Evolutionary conservation across 2,113 vertebrate species (phyloP), one percentile per base, ranked within the genome.

Genomic region (Ctenodactylus gundi): DNA sequence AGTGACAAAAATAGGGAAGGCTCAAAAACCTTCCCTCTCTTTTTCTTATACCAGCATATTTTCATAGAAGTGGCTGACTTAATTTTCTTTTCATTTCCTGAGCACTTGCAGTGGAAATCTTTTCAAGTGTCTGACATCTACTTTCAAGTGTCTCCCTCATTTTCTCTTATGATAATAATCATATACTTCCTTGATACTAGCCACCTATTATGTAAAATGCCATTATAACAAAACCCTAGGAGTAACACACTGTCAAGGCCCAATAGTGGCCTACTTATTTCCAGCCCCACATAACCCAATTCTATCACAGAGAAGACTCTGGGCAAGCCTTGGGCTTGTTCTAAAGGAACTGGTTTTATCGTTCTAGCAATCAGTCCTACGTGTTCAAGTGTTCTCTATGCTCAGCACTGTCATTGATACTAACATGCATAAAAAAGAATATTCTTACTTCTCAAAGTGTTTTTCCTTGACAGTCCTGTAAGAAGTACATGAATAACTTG

Each of bases 381-480:
- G 51, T 91, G 41, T 41, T 86, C 41, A 87, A 91, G 58, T 29
- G 3, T 27, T 20, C 41, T n/a, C 31, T 34, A 11, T 1, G 23
- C 9, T 41, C 49, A 62, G 55, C 25, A 78, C 6, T 36, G 55
- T 57, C 72, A 81, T n/a, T 31, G 81, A 64, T 73, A 72, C 11
- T 67, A 84, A 84, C 49, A n/a, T 41, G 39, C 72, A 13, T 58
- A 78, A n/a, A 31, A 72, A 93, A 83, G 41, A 87, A 89, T 34
- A 53, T 31, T 25, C 7, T 86, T 41, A 23, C 46, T 29, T 94
- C 41, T 82, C 34, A 7, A 27, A 46, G 77, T 68, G 55, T 23
- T 88, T 95, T 90, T 80, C 73, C 55, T 97, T 90, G 73, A 94
- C 77, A 85, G n/a, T 36, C 62, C 60, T 88, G 9, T 53, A 86